Percentiles rank a stretch among this genome's conserved stretches.
Evolutionary conservation across 2,113 vertebrate species (phyloP).

Genomic region (Odobenus rosmarus): DNA sequence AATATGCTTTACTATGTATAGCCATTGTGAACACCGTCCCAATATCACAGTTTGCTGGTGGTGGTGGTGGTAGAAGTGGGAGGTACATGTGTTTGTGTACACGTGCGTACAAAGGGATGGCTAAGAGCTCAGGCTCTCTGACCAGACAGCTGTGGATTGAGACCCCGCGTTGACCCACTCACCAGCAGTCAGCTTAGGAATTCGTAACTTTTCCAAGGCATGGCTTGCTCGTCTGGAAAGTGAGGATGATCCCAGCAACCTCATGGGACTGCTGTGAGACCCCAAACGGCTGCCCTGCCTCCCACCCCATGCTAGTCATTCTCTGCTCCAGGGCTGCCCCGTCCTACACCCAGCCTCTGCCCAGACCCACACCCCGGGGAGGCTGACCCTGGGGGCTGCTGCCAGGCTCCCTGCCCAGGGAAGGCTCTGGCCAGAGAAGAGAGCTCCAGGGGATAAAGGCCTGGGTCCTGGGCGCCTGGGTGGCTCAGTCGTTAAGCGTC

Average conservation of each 20-base stretch:
- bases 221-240: neutral
- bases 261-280: neutral
- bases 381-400: no score
- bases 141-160: neutral
- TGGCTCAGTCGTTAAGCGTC: no score
- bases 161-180: neutral
- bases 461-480: no score
- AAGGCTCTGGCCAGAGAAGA: neutral
- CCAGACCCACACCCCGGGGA: neutral
- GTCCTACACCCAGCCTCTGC: neutral
- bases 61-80: fast-evolving
- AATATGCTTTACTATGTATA: neutral
- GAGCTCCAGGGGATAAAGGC: neutral
- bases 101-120: no score
- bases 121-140: neutral
- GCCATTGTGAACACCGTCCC: neutral
- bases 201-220: neutral
- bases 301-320: fast-evolving
- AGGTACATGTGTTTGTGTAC: no score
- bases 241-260: neutral
- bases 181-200: no score
- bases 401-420: neutral
- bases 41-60: neutral
- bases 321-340: neutral
- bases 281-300: neutral